Base-by-base conservation (phyloP, 2,113 vertebrate genomes). In the Pachyramphus minor region DNA sequence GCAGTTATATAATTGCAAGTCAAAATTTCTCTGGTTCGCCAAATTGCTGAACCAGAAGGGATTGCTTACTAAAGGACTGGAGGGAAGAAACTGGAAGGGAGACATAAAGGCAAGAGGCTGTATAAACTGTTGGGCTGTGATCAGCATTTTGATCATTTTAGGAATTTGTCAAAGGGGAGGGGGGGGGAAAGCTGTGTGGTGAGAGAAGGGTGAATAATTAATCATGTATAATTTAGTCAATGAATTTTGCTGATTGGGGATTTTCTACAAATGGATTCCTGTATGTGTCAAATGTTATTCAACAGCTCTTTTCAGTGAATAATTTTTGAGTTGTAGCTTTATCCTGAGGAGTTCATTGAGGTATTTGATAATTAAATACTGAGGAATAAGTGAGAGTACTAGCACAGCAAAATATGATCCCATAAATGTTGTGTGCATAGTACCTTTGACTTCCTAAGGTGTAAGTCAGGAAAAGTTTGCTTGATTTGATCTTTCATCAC, bases 31-130 rank as follows among this genome's bases (percentile, higher is more conserved):
- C 82, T 82, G 31, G 17, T 96, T 96, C 9, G 33, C 93, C 95
- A 93, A 81, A 90, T 86, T 66, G 28, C 81, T 96, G 93, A 95
- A 93, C 91, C 89, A 92, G 94, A 91, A 95, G 80, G 76, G 81
- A 86, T 97, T 96, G 91, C 95, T 97, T 90, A 64, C 82, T 91
- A 44, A 79, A 84, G 56, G 44, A 55, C 60, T 8, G 2, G 66
- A 93, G 87, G 90, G 56, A 85, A 84, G 69, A 71, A 74, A 50
- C 42, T 45, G 28, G 27, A 59, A 73, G 42, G 45, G 33, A 78
- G 53, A 49, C 21, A 21, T 25, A 55, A 85, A 80, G 69, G 44
- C 27, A 0, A 80, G 84, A 84, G 63, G 76, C 60, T 77, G 22
- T 75, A 58, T 68, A 76, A 75, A 90, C 89, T 86, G 45, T 52